Base-by-base conservation (phyloP, 2,888 invertebrate species). In the Tetragonula carbonaria region DNA sequence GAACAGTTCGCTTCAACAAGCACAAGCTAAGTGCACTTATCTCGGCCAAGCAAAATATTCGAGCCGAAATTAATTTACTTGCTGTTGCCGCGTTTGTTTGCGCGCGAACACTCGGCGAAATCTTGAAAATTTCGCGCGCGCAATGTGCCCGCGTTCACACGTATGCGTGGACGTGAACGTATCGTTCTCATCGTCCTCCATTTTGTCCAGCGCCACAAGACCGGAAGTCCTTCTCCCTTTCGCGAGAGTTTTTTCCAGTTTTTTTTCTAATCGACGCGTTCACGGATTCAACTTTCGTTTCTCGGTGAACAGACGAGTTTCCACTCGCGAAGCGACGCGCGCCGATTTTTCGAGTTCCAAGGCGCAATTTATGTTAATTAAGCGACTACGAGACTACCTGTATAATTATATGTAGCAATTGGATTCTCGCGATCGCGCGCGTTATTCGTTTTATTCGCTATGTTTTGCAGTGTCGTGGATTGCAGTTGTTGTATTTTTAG, bases 341-440 rank as follows among this genome's bases (percentile, higher is more conserved):
- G 33, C 16, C 38, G 68, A 73, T 50, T 38, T 68, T 50, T 28
- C 23, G 66, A 63, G 62, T 55, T 28, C 51, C 53, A 21, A 28
- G 55, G 63, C 72, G 63, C 53, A 82, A 59, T 70, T 84, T 77
- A 59, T 53, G 73, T 51, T 77, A 74, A 84, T 84, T 73, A 77
- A 68, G 45, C 63, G 38, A 38, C 45, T 11, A 73, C 72, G 51
- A 63, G 73, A 82, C 67, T 82, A 21, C 50, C n/a, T 4, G 33
- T 62, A 16, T 62, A 16, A 78, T 63, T 50, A 23, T 55, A 50
- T 11, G 6, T 13, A 21, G 50, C 18, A 62, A 63, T 73, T 73
- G 50, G 28, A 28, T 28, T 28, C 28, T 28, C 28, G 28, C 28
- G 28, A 28, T 28, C 28, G 28, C 1, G 28, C 28, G 28, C 28